Base-by-base conservation (phyloP, 1,140 invertebrate genomes). In the Wasmannia auropunctata region DNA sequence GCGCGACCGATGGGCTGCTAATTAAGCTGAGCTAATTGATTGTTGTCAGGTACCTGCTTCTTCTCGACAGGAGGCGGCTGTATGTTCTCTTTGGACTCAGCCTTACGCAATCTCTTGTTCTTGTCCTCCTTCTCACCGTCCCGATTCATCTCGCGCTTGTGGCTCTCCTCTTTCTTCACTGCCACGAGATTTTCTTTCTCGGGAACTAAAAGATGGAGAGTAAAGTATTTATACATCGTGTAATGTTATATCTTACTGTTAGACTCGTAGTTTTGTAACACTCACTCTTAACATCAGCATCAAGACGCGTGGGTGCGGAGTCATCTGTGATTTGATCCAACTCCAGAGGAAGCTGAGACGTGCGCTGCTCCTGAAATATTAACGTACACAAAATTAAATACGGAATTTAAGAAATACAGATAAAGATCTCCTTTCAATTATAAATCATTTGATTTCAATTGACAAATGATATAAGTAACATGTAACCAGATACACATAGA, bases 321-420 rank as follows among this genome's bases (percentile, higher is more conserved):
- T 98, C 98, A 97, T 98, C 97, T 97, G 95, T 95, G 92, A 95
- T 95, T 95, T 95, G 95, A 92, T 98, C 97, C 96, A 98, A 96
- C 95, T 98, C 97, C 96, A 98, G 97, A 92, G 97, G 97, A 95
- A 98, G 96, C 95, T 98, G 97, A 92, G 97, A 98, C 93, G 97
- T 97, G 96, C 97, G 97, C 95, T 97, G 97, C 96, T 98, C 97
- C 97, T 98, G 95, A 72, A 93, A 94, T 75, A 28, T 58, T 54
- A 76, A 85, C 0, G 3, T 54, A 40, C 3, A 40, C 1, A 11
- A 46, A 8, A 11, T 74, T 74, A 34, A 10, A 51, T 11, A 19
- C 5, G 0, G n/a, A 54, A 58, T 25, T 22, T 72, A 46, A 43
- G 6, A 43, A 56, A 31, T 16, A 22, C 11, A 40, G n/a, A 51